Conservation (phyloP, 2,797 vertebrate species). For the Chaetodon trifasciatus region DNA sequence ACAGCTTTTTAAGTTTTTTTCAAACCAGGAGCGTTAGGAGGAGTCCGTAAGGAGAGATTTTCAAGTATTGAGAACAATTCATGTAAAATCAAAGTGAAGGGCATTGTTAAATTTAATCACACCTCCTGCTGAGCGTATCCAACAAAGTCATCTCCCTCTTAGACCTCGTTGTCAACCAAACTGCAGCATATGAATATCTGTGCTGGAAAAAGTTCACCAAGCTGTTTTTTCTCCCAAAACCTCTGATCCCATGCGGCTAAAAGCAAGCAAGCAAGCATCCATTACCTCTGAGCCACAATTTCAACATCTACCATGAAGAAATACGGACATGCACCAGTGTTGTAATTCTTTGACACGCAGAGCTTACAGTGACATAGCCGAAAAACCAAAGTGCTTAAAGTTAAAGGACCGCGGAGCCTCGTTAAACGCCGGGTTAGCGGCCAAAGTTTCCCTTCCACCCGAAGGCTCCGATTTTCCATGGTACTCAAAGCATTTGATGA, state of each 20-base stretch:
- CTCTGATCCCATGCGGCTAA: background rate
- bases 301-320: slow-evolving; percentile 48
- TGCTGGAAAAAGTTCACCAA: background rate
- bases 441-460: slow-evolving; percentile 46
- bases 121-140: slow-evolving; percentile 24
- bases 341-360: slow-evolving; percentile 49
- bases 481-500: slow-evolving; percentile 67
- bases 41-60: slow-evolving; percentile 6
- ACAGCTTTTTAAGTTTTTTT: slow-evolving; percentile 2
- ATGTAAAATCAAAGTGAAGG: slow-evolving; percentile 36
- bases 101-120: slow-evolving; percentile 38
- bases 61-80: slow-evolving; percentile 16
- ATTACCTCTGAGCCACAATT: slow-evolving; percentile 46
- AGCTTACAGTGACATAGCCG: slow-evolving; percentile 33
- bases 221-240: background rate
- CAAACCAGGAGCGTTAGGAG: background rate
- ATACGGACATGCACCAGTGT: slow-evolving; percentile 2
- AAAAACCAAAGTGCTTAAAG: slow-evolving; percentile 62
- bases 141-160: slow-evolving; percentile 32
- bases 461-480: slow-evolving; percentile 58
- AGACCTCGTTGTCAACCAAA: slow-evolving; percentile 29
- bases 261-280: slow-evolving; percentile 13
- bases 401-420: slow-evolving; percentile 64
- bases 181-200: slow-evolving; percentile 7
- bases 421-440: slow-evolving; percentile 65